These are phyloP conservation scores for Eulemur albifrons DNA, from an alignment of 2,797 vertebrate species.

Conservation along the genomic window DNA sequence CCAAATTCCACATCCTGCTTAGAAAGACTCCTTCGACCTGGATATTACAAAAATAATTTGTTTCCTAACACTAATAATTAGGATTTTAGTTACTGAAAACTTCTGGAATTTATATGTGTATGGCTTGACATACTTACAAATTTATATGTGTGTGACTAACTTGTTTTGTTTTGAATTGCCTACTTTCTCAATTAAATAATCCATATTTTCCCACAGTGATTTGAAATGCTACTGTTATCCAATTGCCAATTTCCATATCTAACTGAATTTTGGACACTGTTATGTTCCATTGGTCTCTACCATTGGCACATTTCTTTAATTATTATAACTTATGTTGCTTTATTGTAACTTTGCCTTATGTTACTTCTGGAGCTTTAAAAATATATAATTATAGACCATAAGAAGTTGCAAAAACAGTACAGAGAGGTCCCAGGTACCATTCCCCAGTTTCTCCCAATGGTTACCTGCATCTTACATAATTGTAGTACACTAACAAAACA, in stretches of 20 bases:
- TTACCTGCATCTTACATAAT: not conserved
- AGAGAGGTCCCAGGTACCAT: not conserved
- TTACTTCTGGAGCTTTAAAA: not conserved
- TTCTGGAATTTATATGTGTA: not conserved
- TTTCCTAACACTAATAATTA: not conserved
- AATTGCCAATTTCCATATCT: not conserved
- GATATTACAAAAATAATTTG: not conserved
- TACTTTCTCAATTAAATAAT: slow-evolving; percentile 3
- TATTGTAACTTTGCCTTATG: not conserved
- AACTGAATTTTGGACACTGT: not conserved
- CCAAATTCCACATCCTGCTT: not conserved
- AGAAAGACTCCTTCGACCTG: not conserved
- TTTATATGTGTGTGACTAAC: not conserved
- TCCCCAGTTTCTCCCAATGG: not conserved
- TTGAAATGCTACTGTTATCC: not conserved
- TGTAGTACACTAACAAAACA: no score
- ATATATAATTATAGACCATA: not conserved
- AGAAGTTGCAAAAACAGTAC: not conserved
- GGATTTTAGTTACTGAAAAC: not conserved
- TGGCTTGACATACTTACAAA: not conserved
- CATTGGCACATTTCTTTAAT: not conserved
- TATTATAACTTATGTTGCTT: not conserved
- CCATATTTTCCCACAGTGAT: not conserved
- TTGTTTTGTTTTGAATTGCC: not conserved
- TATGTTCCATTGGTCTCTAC: not conserved